These are phyloP conservation scores for Megamerina dolium DNA, from an alignment of 2,888 invertebrate genomes.

Conservation along the genomic window DNA sequence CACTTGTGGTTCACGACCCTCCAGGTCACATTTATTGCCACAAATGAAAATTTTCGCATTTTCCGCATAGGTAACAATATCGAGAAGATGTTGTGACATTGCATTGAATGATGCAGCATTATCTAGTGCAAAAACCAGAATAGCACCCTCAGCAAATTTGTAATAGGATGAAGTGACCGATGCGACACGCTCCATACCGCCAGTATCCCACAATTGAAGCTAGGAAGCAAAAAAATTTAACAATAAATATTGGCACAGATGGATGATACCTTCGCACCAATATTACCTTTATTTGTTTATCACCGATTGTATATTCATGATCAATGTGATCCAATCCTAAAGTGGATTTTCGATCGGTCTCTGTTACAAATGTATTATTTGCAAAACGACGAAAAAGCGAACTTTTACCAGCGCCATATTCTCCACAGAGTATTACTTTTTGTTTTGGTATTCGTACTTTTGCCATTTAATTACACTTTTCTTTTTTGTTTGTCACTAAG, in stretches of 20 bases:
- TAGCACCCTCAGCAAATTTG: slow-evolving; percentile 91
- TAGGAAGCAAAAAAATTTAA: slow-evolving; percentile 45
- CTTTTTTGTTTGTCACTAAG: too few species aligned
- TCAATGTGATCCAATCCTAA: slow-evolving; percentile 87
- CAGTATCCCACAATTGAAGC: slow-evolving; percentile 95
- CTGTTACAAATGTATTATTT: slow-evolving; percentile 59
- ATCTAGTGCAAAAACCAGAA: slow-evolving; percentile 84
- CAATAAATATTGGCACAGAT: background rate
- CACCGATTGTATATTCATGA: slow-evolving; percentile 68
- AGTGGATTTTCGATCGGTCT: slow-evolving; percentile 78
- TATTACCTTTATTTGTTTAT: slow-evolving; percentile 54
- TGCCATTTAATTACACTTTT: slow-evolving; percentile 65
- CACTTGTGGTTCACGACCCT: slow-evolving; percentile 65
- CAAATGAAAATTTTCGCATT: slow-evolving; percentile 93
- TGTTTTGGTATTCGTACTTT: slow-evolving; percentile 76
- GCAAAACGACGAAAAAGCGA: slow-evolving; percentile 87
- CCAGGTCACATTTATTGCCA: slow-evolving; percentile 84
- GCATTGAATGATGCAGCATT: slow-evolving; percentile 89
- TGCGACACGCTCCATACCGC: slow-evolving; percentile 93
- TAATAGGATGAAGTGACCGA: slow-evolving; percentile 93
- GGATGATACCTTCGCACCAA: background rate
- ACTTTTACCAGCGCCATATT: slow-evolving; percentile 93
- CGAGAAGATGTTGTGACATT: slow-evolving; percentile 84
- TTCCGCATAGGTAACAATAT: slow-evolving; percentile 89
- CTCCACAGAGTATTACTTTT: slow-evolving; percentile 91